phyloP scores from a whole-genome alignment of 2,113 vertebrate species.

The Trogon melanurus region DNA sequence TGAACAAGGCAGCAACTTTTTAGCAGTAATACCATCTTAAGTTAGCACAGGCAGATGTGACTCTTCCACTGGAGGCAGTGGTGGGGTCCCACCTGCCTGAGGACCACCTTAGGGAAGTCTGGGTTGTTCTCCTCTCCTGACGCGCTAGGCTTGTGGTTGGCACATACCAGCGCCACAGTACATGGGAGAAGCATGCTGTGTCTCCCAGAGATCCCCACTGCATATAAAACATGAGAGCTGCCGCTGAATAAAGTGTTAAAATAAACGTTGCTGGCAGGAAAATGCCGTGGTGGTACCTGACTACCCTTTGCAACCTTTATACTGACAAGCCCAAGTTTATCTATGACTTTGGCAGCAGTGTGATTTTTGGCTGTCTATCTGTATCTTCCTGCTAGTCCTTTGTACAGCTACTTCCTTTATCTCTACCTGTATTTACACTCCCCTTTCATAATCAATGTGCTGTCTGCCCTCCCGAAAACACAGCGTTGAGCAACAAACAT shows the following conservation, averaged over 20 bases:
- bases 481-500: rapidly evolving
- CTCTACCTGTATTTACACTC: neutral
- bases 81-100: neutral
- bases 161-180: rapidly evolving
- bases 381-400: neutral
- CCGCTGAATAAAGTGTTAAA: neutral
- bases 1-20: neutral
- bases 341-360: neutral
- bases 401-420: neutral
- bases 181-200: rapidly evolving
- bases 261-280: neutral
- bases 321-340: neutral
- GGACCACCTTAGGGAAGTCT: neutral
- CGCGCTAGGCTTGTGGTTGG: neutral
- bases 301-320: neutral
- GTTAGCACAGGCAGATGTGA: neutral
- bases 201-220: neutral
- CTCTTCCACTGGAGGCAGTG: neutral
- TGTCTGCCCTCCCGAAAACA: neutral
- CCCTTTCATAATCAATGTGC: neutral
- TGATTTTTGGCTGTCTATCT: neutral
- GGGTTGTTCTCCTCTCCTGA: neutral
- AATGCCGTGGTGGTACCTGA: neutral
- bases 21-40: neutral
- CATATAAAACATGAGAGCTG: neutral